These are phyloP conservation scores for Scortum barcoo DNA, from an alignment of 2,113 vertebrate genomes.

Conservation along the genomic window DNA sequence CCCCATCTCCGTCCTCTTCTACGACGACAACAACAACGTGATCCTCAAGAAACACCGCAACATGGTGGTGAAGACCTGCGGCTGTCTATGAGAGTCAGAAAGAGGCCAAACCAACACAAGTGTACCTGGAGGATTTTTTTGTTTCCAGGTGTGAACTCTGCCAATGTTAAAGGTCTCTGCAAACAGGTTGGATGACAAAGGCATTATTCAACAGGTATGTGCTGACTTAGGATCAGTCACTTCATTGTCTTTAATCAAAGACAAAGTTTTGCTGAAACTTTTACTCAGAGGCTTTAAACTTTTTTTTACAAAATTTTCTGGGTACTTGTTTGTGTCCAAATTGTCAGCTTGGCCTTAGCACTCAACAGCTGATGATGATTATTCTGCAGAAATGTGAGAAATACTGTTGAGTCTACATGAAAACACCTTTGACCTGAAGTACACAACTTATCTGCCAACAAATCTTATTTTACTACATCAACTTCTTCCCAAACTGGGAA, in stretches of 20 bases:
- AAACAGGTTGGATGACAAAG: background rate
- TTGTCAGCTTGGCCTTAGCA: background rate
- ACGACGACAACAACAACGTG: constrained; percentile 97
- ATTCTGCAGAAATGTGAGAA: background rate
- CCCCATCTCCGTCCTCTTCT: constrained; percentile 95
- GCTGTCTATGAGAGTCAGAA: constrained; percentile 86
- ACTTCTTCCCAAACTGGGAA: background rate
- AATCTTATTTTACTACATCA: background rate
- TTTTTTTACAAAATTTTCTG: background rate
- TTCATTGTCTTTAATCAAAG: background rate
- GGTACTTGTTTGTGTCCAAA: background rate
- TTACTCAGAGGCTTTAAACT: background rate
- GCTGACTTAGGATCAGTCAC: background rate
- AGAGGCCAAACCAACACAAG: background rate
- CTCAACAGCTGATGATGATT: background rate
- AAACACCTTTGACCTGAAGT: background rate
- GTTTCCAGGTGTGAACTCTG: background rate
- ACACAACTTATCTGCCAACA: background rate
- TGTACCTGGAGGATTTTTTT: background rate
- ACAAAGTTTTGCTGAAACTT: too few species aligned
- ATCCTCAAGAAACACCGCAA: constrained; percentile 97
- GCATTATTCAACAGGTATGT: background rate
- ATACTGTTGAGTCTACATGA: background rate
- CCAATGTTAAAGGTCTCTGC: background rate
- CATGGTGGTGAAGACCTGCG: constrained; percentile 98